These are phyloP conservation scores for Agriopis marginaria DNA, from an alignment of 2,888 invertebrate species.

Conservation along the genomic window DNA sequence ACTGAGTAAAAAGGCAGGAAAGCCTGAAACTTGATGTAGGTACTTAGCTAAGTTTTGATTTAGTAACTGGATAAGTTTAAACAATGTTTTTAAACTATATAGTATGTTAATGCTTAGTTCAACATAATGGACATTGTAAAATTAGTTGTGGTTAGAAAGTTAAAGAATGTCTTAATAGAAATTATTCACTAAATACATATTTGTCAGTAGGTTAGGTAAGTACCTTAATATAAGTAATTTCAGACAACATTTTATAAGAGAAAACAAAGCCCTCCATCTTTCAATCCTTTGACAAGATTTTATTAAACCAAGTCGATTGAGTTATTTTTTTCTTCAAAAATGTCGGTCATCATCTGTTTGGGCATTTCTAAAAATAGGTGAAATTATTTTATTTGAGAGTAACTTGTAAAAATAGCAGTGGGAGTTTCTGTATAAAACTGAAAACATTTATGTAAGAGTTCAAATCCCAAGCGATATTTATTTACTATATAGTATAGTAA, in stretches of 20 bases:
- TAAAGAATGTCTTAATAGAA: background rate
- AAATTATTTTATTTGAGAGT: background rate
- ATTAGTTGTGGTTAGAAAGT: too few relatives aligned
- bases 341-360: background rate
- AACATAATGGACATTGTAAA: too few relatives aligned
- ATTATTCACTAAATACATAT: background rate
- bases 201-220: background rate
- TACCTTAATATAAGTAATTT: background rate
- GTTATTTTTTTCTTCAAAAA: constrained; percentile 4
- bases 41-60: constrained; percentile 1
- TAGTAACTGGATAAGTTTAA: background rate
- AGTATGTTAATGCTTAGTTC: too few relatives aligned
- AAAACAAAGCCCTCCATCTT: constrained; percentile 4
- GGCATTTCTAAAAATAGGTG: background rate
- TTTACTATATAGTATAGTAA: constrained; percentile 55
- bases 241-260: background rate
- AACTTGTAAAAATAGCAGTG: background rate
- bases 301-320: constrained; percentile 9
- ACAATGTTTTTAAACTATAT: background rate
- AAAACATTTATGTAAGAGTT: background rate
- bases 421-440: background rate
- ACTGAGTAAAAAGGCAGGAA: background rate
- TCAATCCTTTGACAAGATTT: constrained; percentile 20
- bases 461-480: constrained; percentile 40
- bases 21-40: background rate